A percentile compares a stretch with the other conserved stretches of the same genome.
These are phyloP conservation scores for Drosophila miranda DNA, from an alignment of 1,140 invertebrate species.

Conservation along the genomic window DNA sequence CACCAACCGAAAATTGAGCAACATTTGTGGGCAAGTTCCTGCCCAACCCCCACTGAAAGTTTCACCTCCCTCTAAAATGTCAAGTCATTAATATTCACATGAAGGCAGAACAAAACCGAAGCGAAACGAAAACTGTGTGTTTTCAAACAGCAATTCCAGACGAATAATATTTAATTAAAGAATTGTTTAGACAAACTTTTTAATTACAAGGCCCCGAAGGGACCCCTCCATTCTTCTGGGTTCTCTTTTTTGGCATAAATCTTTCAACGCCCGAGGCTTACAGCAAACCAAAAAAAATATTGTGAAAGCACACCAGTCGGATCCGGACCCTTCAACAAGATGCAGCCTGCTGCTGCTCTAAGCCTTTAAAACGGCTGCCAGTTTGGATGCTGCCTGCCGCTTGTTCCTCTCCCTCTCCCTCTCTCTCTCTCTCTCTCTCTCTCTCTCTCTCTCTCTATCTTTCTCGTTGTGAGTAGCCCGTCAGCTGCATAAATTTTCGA, in stretches of 20 bases:
- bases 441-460: background rate
- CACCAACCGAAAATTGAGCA: slow-evolving; percentile 1
- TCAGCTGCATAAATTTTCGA: slow-evolving; percentile 79
- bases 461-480: slow-evolving; percentile 31
- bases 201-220: slow-evolving; percentile 56
- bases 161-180: slow-evolving; percentile 78
- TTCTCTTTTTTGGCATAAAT: slow-evolving; percentile 53
- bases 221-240: slow-evolving; percentile 22
- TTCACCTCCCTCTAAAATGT: slow-evolving; percentile 44
- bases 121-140: slow-evolving; percentile 7
- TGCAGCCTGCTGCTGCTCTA: slow-evolving; percentile 3
- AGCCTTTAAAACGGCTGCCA: slow-evolving; percentile 31
- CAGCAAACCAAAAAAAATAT: slow-evolving; percentile 31
- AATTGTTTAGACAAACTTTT: slow-evolving; percentile 79
- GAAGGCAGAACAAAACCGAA: slow-evolving; percentile 15
- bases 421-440: slow-evolving; percentile 1
- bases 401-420: background rate
- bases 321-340: slow-evolving; percentile 8
- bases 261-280: slow-evolving; percentile 30
- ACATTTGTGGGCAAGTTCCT: slow-evolving; percentile 63
- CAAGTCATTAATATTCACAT: slow-evolving; percentile 76
- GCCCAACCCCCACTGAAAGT: slow-evolving; percentile 26
- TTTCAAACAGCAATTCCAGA: slow-evolving; percentile 39
- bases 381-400: background rate
- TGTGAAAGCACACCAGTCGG: slow-evolving; percentile 10